These are phyloP conservation scores for Trididemnum clinides DNA, from an alignment of 23 tunicate genomes.

Conservation along the genomic window DNA sequence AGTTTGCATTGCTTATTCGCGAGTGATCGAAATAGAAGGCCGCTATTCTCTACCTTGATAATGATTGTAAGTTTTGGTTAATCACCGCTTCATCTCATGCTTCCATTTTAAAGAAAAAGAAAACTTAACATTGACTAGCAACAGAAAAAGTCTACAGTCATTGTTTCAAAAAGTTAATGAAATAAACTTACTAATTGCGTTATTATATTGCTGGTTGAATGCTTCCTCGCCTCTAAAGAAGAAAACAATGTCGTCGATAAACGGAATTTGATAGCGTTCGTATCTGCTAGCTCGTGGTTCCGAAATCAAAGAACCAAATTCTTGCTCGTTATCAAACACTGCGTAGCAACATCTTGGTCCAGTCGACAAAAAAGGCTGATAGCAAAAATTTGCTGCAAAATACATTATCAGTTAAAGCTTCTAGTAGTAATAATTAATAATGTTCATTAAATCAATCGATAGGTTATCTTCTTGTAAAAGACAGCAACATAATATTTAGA, in stretches of 20 bases:
- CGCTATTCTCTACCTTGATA: too few relatives aligned
- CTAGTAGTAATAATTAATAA: too few relatives aligned
- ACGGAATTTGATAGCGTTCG: slow-evolving; percentile 35
- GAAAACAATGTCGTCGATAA: background rate
- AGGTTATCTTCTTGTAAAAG: too few relatives aligned
- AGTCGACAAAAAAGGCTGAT: background rate
- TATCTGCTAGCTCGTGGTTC: slow-evolving; percentile 23
- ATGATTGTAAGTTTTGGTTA: too few relatives aligned
- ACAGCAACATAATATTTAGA: too few relatives aligned
- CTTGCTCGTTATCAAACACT: background rate
- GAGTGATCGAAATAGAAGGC: too few relatives aligned
- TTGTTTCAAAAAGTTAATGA: background rate
- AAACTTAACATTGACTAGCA: background rate
- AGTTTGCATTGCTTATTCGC: too few relatives aligned
- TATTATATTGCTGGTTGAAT: background rate
- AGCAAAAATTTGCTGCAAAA: too few relatives aligned
- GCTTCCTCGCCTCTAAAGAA: background rate
- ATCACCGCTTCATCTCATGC: too few relatives aligned
- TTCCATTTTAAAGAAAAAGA: too few relatives aligned
- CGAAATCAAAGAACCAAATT: background rate
- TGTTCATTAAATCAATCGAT: too few relatives aligned
- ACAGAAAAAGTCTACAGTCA: background rate
- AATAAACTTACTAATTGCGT: background rate
- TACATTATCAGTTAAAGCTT: too few relatives aligned
- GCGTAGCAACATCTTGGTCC: slow-evolving; percentile 6